Conservation (phyloP, 2,888 invertebrate genomes). For the Anoplius nigerrimus region DNA sequence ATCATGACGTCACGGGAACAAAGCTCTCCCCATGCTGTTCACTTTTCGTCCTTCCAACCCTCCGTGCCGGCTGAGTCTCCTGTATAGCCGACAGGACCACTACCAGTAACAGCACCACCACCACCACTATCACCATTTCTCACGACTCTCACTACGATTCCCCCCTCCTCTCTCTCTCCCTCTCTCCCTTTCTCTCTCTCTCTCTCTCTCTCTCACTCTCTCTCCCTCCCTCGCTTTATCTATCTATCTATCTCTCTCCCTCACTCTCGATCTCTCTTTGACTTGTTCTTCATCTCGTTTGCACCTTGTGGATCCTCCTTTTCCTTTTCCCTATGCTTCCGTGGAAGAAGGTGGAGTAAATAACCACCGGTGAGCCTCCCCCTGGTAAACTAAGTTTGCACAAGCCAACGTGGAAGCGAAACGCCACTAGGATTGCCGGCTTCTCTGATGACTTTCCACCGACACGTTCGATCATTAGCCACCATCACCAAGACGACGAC, state of each 20-base stretch:
- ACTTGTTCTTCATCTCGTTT: neutral
- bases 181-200: constrained; percentile 10
- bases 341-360: constrained; percentile 37
- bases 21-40: constrained; percentile 52
- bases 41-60: constrained; percentile 46
- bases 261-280: neutral
- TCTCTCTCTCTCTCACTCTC: constrained; percentile 6
- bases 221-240: constrained; percentile 1
- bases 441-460: constrained; percentile 10
- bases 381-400: constrained; percentile 49
- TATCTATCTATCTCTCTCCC: constrained; percentile 3
- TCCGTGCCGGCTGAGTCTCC: constrained; percentile 4
- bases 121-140: neutral
- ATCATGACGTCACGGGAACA: constrained; percentile 63
- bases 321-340: constrained; percentile 10
- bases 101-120: neutral
- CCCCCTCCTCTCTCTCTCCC: neutral
- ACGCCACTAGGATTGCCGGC: constrained; percentile 11
- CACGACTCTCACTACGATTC: neutral
- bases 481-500: constrained; percentile 3
- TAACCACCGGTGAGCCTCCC: constrained; percentile 31
- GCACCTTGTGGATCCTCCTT: neutral
- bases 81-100: neutral
- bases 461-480: constrained; percentile 19
- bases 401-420: constrained; percentile 16